Percentiles rank a stretch among this genome's conserved stretches.
phyloP scores from a whole-genome alignment of 2,113 vertebrate genomes.

The Bos indicus region DNA sequence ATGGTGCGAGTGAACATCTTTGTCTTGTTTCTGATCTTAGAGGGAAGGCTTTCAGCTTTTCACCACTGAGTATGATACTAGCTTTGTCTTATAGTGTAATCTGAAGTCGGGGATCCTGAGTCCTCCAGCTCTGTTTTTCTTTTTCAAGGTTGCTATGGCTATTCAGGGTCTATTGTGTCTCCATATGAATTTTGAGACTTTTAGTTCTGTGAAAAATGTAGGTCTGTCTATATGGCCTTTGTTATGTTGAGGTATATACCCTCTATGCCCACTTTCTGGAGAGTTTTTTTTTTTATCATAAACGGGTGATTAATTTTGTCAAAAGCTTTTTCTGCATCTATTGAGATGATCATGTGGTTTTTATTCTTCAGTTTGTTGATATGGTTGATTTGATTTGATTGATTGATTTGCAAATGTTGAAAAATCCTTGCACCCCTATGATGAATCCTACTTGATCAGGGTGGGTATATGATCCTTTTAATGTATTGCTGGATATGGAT shows the following conservation, averaged over 20 bases:
- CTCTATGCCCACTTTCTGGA: background rate
- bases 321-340: background rate
- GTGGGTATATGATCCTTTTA: background rate
- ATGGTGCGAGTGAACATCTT: background rate
- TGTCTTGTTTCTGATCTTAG: background rate
- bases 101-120: background rate
- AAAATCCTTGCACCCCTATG: no score
- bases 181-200: background rate
- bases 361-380: background rate
- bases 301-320: background rate
- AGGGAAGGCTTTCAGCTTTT: background rate
- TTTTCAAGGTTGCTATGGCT: background rate
- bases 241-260: background rate
- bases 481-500: background rate
- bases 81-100: background rate
- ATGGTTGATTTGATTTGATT: background rate
- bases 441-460: no score
- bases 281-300: background rate
- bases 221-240: background rate
- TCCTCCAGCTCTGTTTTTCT: background rate
- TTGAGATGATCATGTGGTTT: background rate
- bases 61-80: background rate
- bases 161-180: background rate
- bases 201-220: background rate
- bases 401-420: background rate